These are phyloP conservation scores for Sebastes matsubarae DNA, from an alignment of 2,797 vertebrate genomes.

Conservation along the genomic window DNA sequence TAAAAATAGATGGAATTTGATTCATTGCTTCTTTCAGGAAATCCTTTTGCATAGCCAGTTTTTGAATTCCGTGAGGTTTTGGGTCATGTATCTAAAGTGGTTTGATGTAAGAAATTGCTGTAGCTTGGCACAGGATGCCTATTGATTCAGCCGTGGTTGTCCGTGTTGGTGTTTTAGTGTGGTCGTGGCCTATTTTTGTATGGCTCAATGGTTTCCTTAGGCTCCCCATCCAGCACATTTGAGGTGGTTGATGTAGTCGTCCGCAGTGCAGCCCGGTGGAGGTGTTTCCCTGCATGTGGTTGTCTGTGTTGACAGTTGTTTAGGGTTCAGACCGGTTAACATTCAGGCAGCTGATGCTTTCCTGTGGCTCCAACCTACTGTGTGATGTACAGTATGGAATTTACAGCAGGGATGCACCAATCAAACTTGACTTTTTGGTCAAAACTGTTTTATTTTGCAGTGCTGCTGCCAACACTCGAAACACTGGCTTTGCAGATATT, in stretches of 20 bases:
- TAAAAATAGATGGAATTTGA: background rate
- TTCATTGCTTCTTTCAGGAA: conserved; percentile 16
- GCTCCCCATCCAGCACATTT: background rate
- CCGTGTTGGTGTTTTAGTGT: conserved; percentile 14
- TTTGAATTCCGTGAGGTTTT: background rate
- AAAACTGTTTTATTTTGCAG: too few species aligned
- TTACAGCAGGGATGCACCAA: background rate
- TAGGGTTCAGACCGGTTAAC: background rate
- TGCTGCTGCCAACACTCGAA: too few species aligned
- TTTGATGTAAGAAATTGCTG: conserved; percentile 3
- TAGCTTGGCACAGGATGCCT: background rate
- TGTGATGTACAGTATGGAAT: background rate
- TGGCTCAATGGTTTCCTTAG: background rate
- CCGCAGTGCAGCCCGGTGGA: background rate
- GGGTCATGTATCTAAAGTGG: conserved; percentile 5
- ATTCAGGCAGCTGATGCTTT: background rate
- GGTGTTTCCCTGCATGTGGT: conserved; percentile 8
- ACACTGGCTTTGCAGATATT: too few species aligned
- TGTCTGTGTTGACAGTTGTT: conserved; percentile 14
- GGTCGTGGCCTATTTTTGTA: conserved; percentile 13
- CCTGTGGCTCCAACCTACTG: background rate
- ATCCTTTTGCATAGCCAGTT: background rate
- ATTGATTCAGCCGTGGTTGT: conserved; percentile 32
- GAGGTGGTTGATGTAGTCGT: background rate
- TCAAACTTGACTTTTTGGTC: background rate